phyloP scores from a whole-genome alignment of 1,140 invertebrate genomes.

The Macrocentrus cingulum region DNA sequence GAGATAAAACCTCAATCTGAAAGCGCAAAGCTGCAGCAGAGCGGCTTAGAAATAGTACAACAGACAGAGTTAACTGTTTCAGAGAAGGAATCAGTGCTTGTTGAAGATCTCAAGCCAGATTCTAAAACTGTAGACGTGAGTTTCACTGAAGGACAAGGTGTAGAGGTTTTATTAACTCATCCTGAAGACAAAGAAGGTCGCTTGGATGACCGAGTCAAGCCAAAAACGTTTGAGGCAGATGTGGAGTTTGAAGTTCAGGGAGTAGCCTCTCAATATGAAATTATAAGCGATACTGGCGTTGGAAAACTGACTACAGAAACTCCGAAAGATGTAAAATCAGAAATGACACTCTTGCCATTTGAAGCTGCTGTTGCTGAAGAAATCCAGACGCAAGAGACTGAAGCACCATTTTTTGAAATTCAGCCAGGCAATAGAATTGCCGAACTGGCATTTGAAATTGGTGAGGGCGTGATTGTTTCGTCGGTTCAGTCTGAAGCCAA shows the following conservation, averaged over 20 bases:
- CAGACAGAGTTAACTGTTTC: conserved; percentile 55
- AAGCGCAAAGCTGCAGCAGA: conserved; percentile 49
- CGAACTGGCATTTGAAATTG: conserved; percentile 53
- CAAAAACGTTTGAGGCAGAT: conserved; percentile 52
- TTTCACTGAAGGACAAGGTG: conserved; percentile 57
- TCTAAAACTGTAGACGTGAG: conserved; percentile 50
- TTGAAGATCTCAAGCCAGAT: conserved; percentile 54
- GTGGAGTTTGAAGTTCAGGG: conserved; percentile 57
- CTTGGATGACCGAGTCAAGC: conserved; percentile 45
- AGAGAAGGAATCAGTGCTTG: conserved; percentile 60
- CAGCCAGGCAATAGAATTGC: conserved; percentile 52
- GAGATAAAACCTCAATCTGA: conserved; percentile 41
- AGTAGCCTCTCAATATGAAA: conserved; percentile 60
- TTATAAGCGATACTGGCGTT: conserved; percentile 49
- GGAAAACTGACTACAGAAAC: conserved; percentile 44
- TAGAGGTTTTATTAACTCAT: conserved; percentile 56
- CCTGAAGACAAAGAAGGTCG: conserved; percentile 59
- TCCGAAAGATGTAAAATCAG: conserved; percentile 48
- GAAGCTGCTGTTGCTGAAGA: conserved; percentile 55
- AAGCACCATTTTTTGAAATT: conserved; percentile 53
- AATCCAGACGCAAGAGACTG: conserved; percentile 58
- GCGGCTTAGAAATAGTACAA: conserved; percentile 47
- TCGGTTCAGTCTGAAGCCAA: conserved; percentile 58
- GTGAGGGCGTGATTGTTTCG: conserved; percentile 57
- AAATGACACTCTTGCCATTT: conserved; percentile 50